Base-by-base conservation (phyloP, 2,888 invertebrate genomes). In the Agriopis marginaria region DNA sequence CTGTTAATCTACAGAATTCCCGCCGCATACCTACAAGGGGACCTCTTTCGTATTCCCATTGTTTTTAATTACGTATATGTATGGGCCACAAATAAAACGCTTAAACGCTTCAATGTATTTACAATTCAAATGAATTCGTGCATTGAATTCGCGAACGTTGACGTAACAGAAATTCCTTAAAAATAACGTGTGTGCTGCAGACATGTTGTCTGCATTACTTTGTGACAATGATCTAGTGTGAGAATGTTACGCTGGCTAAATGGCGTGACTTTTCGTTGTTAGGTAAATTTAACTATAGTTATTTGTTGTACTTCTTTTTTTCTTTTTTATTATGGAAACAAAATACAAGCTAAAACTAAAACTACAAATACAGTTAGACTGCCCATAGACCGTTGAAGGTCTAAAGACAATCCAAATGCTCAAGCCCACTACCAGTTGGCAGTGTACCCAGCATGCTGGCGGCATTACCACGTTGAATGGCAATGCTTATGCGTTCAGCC, bases 21-120 rank as follows among this genome's bases (percentile, higher is more conserved):
- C 73, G 75, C 61, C 68, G 72, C 75, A 71, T 78, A 80, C 68
- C 1, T 3, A 32, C 32, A 32, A 83, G 78, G 77, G 78, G 71
- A 75, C 75, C 67, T 76, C 74, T 76, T 82, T 81, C 82, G 79
- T 82, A 78, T 83, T 77, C 75, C 71, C 64, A 72, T 76, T 82
- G 77, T 77, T 83, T 75, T 82, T 84, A 82, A 82, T 82, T 81
- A 77, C 71, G 72, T 75, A 75, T 77, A 75, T 74, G 73, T 79
- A 80, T 75, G 73, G 71, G 73, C 74, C 74, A 71, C 78, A 74
- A 75, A 78, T 75, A 79, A 68, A 73, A 72, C 74, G 70, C 63
- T 80, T 80, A 79, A 79, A 77, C 74, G 77, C 75, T 77, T 75
- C 80, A 69, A 80, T 79, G 78, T 76, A 80, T 80, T 75, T 71